Conservation (phyloP, 30 jellyfish, hydroid and myxozoan species). For the Nemopilema nomurai region DNA sequence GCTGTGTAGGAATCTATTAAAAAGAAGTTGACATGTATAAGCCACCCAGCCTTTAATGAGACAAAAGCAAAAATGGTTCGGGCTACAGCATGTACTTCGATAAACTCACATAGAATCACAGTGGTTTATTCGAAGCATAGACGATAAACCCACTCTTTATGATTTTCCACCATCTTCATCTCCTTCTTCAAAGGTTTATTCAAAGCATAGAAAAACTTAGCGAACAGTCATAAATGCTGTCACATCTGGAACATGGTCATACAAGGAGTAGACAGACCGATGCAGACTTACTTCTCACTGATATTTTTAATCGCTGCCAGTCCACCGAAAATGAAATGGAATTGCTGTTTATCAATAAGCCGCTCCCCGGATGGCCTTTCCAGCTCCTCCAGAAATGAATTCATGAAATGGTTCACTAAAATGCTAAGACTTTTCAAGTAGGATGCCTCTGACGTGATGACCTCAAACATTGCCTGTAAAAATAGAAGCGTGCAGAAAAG, state of each 20-base stretch:
- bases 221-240: too few relatives aligned
- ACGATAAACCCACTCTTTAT: too few relatives aligned
- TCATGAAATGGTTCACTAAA: slow-evolving; percentile 76
- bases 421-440: slow-evolving; percentile 84
- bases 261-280: background rate
- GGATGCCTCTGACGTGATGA: slow-evolving; percentile 95
- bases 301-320: slow-evolving; percentile 60
- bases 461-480: slow-evolving; percentile 97
- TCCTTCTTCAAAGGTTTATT: too few relatives aligned
- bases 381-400: slow-evolving; percentile 70
- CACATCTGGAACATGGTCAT: too few relatives aligned
- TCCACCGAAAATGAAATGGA: slow-evolving; percentile 89
- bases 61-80: too few relatives aligned
- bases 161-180: too few relatives aligned
- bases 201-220: background rate
- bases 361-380: slow-evolving; percentile 59
- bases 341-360: slow-evolving; percentile 87
- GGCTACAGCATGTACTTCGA: too few relatives aligned
- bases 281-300: slow-evolving; percentile 77
- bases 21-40: background rate
- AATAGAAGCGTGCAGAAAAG: background rate
- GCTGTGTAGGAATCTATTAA: slow-evolving; percentile 79
- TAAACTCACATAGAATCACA: too few relatives aligned
- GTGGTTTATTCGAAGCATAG: too few relatives aligned
- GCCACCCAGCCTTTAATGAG: background rate